Evolutionary conservation across 2,113 vertebrate species (phyloP), one percentile per base, ranked within the genome.

Genomic region (Zosterops lateralis): DNA sequence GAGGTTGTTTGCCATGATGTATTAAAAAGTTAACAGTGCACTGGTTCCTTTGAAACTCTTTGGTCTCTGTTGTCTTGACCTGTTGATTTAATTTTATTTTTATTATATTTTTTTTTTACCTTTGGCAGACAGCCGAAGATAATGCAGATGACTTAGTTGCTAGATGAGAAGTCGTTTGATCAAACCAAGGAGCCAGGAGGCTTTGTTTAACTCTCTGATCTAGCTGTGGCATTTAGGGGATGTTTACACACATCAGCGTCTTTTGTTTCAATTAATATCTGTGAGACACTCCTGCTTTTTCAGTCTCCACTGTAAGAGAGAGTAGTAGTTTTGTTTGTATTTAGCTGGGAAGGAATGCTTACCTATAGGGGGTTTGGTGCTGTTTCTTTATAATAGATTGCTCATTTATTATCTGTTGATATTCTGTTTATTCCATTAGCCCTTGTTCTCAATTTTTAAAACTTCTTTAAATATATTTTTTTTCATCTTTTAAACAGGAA

Each of bases 61-160:
- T 57, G 14, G 60, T 92, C 38, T 85, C 80, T 83, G 36, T 68
- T 94, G 45, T 85, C 82, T 75, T 87, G 66, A 84, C 65, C 47
- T 58, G 64, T 47, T 83, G 88, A 76, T 87, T 82, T 79, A 7
- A 42, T 44, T 72, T 47, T 31, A 10, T 36, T 32, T 18, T 65
- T 10, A 40, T n/a, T 56, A 36, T 36, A 36, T 42, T 48, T 54
- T 56, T 48, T 57, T 47, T 54, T 53, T 40, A 24, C 12, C 6
- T 78, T 68, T 91, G 87, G 81, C 84, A 78, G 81, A 15, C 18
- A 47, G 58, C 6, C 0, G 0, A 50, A 65, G n/a, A 36, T 48
- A 51, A 21, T 36, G 48, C 45, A 76, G 77, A 31, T 19, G 45
- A 38, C 6, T 84, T 66, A 47, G 32, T 32, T 74, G 26, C 50